A percentile compares a stretch with the other conserved stretches of the same genome.
These are phyloP conservation scores for Promerops cafer DNA, from an alignment of 2,113 vertebrate species.

Conservation along the genomic window DNA sequence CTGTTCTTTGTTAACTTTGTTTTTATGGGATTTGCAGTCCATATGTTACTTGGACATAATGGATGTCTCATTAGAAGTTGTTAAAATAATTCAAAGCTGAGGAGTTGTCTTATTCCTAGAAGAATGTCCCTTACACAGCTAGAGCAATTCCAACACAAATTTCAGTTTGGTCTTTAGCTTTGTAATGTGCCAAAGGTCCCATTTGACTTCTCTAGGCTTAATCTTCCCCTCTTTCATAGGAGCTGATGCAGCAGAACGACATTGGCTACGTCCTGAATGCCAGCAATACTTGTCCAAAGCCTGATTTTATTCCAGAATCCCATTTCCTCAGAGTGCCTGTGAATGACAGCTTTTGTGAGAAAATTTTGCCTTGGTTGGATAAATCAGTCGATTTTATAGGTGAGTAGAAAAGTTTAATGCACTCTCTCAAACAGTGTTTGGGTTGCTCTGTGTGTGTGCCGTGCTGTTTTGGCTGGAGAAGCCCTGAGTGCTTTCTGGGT, in stretches of 20 bases:
- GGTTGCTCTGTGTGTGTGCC: not conserved
- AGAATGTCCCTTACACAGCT: not conserved
- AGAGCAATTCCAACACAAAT: not conserved
- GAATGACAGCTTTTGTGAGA: slow-evolving; percentile 96
- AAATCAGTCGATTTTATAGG: slow-evolving; percentile 95
- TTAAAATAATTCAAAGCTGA: not conserved
- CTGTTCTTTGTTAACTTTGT: not conserved
- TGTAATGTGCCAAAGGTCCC: not conserved
- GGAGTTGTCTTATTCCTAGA: not conserved
- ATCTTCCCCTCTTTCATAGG: slow-evolving; percentile 66
- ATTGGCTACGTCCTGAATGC: slow-evolving; percentile 91
- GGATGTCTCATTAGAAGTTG: not conserved
- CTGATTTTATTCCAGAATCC: slow-evolving; percentile 90
- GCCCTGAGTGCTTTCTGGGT: not conserved
- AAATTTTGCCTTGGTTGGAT: slow-evolving; percentile 96
- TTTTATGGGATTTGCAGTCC: not conserved
- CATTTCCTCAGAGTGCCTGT: slow-evolving; percentile 94
- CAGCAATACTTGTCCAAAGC: slow-evolving; percentile 94
- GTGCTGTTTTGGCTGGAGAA: not conserved
- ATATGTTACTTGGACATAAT: not conserved
- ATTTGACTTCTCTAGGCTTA: not conserved
- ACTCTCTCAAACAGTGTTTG: not conserved
- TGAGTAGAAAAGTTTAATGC: slow-evolving; percentile 57
- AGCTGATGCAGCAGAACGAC: slow-evolving; percentile 94
- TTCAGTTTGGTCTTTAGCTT: not conserved